Conservation (phyloP, 2,797 vertebrate species). For the Sebastes vulpes region DNA sequence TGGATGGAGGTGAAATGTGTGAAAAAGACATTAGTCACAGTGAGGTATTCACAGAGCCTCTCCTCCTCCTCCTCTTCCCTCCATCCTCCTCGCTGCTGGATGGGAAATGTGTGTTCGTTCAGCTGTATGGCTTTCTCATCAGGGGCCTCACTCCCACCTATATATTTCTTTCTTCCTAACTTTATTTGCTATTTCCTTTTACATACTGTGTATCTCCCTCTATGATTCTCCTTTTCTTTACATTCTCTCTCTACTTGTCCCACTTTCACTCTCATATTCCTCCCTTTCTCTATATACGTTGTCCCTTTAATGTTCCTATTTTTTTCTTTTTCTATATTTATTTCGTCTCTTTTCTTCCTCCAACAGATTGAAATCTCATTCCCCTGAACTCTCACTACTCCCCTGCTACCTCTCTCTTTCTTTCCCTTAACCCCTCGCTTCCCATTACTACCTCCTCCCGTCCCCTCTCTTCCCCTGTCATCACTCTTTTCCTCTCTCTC, state of each 20-base stretch:
- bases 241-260: background rate
- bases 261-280: background rate
- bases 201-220: background rate
- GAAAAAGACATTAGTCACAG: slow-evolving; percentile 85
- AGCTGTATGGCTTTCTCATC: slow-evolving; percentile 74
- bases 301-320: slow-evolving; percentile 1
- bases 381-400: slow-evolving; percentile 58
- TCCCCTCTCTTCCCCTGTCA: slow-evolving; percentile 35
- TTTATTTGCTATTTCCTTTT: background rate
- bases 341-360: slow-evolving; percentile 15
- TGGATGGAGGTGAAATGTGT: slow-evolving; percentile 77
- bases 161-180: background rate
- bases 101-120: slow-evolving; percentile 32
- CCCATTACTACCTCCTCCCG: slow-evolving; percentile 28
- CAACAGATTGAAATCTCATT: slow-evolving; percentile 83
- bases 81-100: slow-evolving; percentile 15
- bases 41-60: slow-evolving; percentile 63
- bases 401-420: slow-evolving; percentile 43
- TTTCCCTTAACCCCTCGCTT: slow-evolving; percentile 27
- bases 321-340: background rate
- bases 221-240: background rate
- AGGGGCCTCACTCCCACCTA: slow-evolving; percentile 34
- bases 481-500: slow-evolving; percentile 28
- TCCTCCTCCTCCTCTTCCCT: slow-evolving; percentile 20
- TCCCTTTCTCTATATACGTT: background rate